These are phyloP conservation scores for Ectropis grisescens DNA, from an alignment of 1,140 invertebrate species.

Conservation along the genomic window DNA sequence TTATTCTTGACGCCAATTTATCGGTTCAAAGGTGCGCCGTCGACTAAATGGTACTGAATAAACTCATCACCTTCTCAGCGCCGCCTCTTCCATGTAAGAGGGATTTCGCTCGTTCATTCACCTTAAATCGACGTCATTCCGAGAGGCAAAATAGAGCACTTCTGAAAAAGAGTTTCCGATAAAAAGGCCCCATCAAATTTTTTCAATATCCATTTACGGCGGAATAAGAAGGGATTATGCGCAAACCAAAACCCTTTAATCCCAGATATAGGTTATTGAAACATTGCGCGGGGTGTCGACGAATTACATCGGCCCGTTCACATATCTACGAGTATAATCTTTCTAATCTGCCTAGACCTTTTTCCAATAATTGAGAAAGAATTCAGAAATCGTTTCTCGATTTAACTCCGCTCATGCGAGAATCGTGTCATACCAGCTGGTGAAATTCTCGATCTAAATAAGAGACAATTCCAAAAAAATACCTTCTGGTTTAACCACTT, in stretches of 20 bases:
- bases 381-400: conserved; percentile 6
- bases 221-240: conserved; percentile 50
- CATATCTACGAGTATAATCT: conserved; percentile 12
- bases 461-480: too few species aligned
- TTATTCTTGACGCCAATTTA: conserved; percentile 37
- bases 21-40: conserved; percentile 44
- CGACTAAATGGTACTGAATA: conserved; percentile 51
- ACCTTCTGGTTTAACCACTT: too few species aligned
- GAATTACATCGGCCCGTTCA: conserved; percentile 21
- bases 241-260: conserved; percentile 42
- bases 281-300: conserved; percentile 25
- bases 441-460: too few species aligned
- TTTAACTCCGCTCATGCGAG: too few species aligned
- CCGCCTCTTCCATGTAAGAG: conserved; percentile 58
- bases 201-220: conserved; percentile 54
- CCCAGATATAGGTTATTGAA: conserved; percentile 41
- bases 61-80: conserved; percentile 54
- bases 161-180: conserved; percentile 52
- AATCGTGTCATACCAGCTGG: too few species aligned
- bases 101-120: conserved; percentile 63
- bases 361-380: conserved; percentile 7
- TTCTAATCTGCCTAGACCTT: conserved; percentile 9
- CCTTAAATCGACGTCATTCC: conserved; percentile 58
- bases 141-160: conserved; percentile 57
- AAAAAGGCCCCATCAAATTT: conserved; percentile 48